Base-by-base conservation (phyloP, 2,113 vertebrate species). In the Piprites chloris region DNA sequence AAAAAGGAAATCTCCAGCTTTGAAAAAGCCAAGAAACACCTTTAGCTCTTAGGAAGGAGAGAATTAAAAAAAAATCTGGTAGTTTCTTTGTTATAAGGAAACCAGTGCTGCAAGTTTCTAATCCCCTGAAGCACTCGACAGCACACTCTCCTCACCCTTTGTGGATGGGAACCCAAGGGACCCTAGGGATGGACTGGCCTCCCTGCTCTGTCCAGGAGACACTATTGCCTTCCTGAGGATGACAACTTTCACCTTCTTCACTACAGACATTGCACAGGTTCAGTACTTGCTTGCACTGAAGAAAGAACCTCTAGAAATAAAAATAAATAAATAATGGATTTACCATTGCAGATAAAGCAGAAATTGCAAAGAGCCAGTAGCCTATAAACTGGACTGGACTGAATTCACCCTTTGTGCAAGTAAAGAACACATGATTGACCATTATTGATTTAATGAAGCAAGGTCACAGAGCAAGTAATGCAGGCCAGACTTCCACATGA, bases 71-170 rank as follows among this genome's bases (percentile, higher is more conserved):
- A 32, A 0, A 13, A 71, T 21, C 65, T 84, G 32, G 50, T 65
- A 21, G 9, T 66, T 93, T 83, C 58, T 79, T 89, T 85, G n/a
- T 62, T 69, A 42, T 21, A 37, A 78, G 30, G 27, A 90, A 87
- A 83, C 17, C 1, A 2, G 37, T 58, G 66, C 20, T 82, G 50
- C n/a, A 53, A 66, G 41, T 49, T 89, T 75, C 20, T 3, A 5
- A 39, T 20, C 9, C 32, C n/a, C 35, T 59, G 39, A 81, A 67
- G 55, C 19, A 28, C 28, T 41, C 23, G 35, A 24, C 7, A 67
- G 33, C 0, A 0, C 20, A 5, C 1, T 58, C 17, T 56, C 42
- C 52, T 74, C 6, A 3, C 24, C 22, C 4, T 1, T 0, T 50
- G 33, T 42, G 18, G 32, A 30, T 33, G 33, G 19, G 21, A 16